A percentile compares a stretch with the other conserved stretches of the same genome.
Conservation (phyloP, 2,113 vertebrate species). For the human (Homo sapiens) region GRCh38 chr2:16480501-16481000, state of each 20-base stretch:
- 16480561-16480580: neutral
- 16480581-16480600: too few species aligned
- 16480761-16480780: neutral
- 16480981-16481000: neutral
- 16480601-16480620: neutral
- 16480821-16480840: neutral
- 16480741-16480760: neutral
- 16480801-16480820: neutral
- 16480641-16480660: neutral
- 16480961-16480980: accelerated
- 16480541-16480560: neutral
- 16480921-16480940: neutral
- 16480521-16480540: neutral
- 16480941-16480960: too few species aligned
- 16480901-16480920: neutral
- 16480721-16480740: neutral
- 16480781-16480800: accelerated
- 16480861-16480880: neutral
- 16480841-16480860: neutral
- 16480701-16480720: neutral
- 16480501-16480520: neutral
- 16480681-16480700: too few species aligned
- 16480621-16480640: neutral
- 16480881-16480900: neutral
- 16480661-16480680: accelerated